phyloP scores from a whole-genome alignment of 2,113 vertebrate genomes.

The Malurus elegans region DNA sequence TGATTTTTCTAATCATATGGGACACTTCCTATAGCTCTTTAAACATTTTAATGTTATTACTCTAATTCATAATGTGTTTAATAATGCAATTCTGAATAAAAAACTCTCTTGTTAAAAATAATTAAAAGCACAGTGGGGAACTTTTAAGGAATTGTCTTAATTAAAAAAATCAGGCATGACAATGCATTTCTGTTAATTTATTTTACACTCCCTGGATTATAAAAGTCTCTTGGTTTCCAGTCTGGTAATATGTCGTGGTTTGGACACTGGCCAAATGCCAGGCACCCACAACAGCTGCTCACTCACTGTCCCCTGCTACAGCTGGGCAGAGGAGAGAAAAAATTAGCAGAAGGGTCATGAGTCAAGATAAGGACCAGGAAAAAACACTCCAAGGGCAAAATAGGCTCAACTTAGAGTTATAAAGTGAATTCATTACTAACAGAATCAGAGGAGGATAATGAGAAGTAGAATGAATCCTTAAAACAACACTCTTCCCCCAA shows the following conservation, averaged over 20 bases:
- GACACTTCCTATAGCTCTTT: background rate
- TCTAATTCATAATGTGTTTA: slow-evolving; percentile 23
- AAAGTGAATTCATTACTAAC: too few relatives aligned
- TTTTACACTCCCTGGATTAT: background rate
- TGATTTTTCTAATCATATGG: background rate
- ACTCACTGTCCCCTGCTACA: too few relatives aligned
- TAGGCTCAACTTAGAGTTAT: too few relatives aligned
- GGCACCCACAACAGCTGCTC: too few relatives aligned
- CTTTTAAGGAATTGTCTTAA: slow-evolving; percentile 29
- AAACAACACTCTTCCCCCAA: too few relatives aligned
- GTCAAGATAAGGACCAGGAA: too few relatives aligned
- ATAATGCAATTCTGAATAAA: slow-evolving; percentile 27
- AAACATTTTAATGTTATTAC: slow-evolving; percentile 10
- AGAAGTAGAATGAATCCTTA: too few relatives aligned
- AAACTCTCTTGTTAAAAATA: slow-evolving; percentile 13
- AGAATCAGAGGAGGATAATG: too few relatives aligned
- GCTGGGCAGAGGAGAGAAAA: too few relatives aligned
- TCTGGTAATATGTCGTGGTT: background rate
- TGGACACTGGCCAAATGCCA: too few relatives aligned
- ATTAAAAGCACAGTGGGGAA: background rate
- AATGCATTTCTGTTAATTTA: background rate
- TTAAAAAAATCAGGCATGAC: slow-evolving; percentile 31
- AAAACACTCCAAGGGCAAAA: too few relatives aligned
- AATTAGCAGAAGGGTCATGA: too few relatives aligned
- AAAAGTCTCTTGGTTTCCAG: background rate